Base-by-base conservation (phyloP, 2,888 invertebrate species). In the Steinernema carpocapsae region DNA sequence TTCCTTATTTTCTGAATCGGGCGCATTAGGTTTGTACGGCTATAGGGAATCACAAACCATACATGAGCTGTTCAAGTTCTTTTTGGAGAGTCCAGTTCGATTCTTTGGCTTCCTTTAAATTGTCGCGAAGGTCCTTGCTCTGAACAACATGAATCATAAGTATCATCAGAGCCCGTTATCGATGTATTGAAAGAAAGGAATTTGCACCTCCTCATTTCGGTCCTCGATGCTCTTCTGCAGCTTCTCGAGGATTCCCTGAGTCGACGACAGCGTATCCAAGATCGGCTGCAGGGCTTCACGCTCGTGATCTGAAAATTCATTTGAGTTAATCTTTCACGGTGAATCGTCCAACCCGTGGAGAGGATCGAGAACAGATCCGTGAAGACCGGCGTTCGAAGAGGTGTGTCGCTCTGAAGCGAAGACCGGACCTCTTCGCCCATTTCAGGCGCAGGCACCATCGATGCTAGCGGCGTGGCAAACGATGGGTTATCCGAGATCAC, bases 281-380 rank as follows among this genome's bases (percentile, higher is more conserved):
- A 64, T 64, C 64, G 64, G 64, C n/a, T 64, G 64, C 29, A 64
- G 64, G 1, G 64, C 64, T 26, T 64, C 64, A 1, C 64, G 29
- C n/a, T 64, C 64, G 37, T 64, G 64, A 26, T 64, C 64, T 32
- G 56, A 19, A 56, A 48, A 48, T n/a, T 4, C 48, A 17, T 17
- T 14, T 7, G 43, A 43, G 17, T 48, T n/a, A 3, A 2, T 3
- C 17, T 7, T 48, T 14, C 2, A n/a, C 48, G 4, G 10, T 37
- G 4, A 10, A 37, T 6, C 37, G 48, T 4, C 17, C 17, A 48
- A 48, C 48, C 48, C 19, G 48, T 32, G 17, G 29, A 26, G 32
- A 64, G 29, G 14, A 64, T 64, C 4, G 64, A 64, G n/a, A 64
- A 64, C 10, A 64, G 32, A 26, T 64, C 64, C 26, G 64, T 26